Evolutionary conservation across 2,113 vertebrate species (phyloP).

Genomic region (Actenoides lindsayi): DNA sequence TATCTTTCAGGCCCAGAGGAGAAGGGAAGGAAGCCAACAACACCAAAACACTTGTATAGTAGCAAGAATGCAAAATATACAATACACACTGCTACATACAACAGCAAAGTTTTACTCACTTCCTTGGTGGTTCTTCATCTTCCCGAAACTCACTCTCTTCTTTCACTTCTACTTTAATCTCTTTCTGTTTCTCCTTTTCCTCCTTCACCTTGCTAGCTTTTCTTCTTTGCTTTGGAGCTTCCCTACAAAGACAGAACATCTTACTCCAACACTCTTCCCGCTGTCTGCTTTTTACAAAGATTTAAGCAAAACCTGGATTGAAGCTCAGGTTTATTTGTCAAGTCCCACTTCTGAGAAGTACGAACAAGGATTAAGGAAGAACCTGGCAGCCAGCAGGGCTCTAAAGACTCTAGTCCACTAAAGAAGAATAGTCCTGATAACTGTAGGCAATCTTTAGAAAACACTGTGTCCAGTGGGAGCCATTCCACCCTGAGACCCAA

Average conservation of each 20-base stretch:
- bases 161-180: slow-evolving; percentile 88
- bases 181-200: slow-evolving; percentile 82
- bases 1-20: background rate
- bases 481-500: background rate
- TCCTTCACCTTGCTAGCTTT: slow-evolving; percentile 85
- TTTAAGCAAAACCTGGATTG: background rate
- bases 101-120: slow-evolving; percentile 79
- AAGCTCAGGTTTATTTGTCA: background rate
- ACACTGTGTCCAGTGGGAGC: background rate
- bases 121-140: slow-evolving; percentile 90
- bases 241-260: slow-evolving; percentile 72
- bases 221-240: slow-evolving; percentile 86
- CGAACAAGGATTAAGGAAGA: background rate
- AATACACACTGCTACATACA: background rate
- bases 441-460: background rate
- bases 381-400: background rate
- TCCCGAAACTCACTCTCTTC: slow-evolving; percentile 86
- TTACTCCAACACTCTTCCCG: background rate
- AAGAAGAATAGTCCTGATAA: background rate
- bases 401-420: background rate
- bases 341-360: background rate
- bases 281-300: background rate
- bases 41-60: background rate
- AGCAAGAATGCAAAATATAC: background rate
- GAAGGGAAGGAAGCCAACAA: background rate